phyloP scores from a whole-genome alignment of 2,888 invertebrate genomes.

The Aphidoletes aphidimyza region DNA sequence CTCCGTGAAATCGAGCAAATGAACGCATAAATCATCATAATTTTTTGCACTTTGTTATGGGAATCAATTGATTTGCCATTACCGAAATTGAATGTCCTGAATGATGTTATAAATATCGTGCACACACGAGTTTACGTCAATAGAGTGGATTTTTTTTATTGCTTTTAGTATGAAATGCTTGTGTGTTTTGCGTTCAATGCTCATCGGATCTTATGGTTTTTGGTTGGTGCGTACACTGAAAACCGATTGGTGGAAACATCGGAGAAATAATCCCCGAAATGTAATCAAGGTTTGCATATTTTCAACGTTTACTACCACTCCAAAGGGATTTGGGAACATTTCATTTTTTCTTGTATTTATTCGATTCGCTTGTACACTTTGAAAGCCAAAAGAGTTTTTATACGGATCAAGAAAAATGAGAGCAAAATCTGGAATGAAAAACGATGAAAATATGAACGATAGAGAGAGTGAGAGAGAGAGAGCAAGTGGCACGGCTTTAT shows the following conservation, averaged over 20 bases:
- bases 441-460: not conserved
- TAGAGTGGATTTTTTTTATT: not conserved
- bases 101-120: slow-evolving; percentile 8
- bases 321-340: not conserved
- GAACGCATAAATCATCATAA: slow-evolving; percentile 28
- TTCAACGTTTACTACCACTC: slow-evolving; percentile 1
- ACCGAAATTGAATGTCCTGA: slow-evolving; percentile 30
- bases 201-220: not conserved
- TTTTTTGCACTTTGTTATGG: not conserved
- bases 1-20: slow-evolving; percentile 5
- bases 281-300: slow-evolving; percentile 25
- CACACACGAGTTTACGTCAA: not conserved
- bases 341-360: not conserved
- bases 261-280: slow-evolving; percentile 10
- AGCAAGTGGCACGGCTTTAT: not conserved
- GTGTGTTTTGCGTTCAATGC: not conserved
- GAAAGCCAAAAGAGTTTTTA: not conserved
- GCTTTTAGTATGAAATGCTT: not conserved
- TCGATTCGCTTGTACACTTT: not conserved
- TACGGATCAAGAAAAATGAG: not conserved
- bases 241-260: not conserved
- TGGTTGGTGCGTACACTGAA: not conserved
- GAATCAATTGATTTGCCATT: slow-evolving; percentile 41
- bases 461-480: too few relatives aligned
- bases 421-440: not conserved